Percentiles rank a stretch among this genome's conserved stretches.
These are phyloP conservation scores for Trichogramma pretiosum DNA, from an alignment of 1,140 invertebrate species.

Conservation along the genomic window DNA sequence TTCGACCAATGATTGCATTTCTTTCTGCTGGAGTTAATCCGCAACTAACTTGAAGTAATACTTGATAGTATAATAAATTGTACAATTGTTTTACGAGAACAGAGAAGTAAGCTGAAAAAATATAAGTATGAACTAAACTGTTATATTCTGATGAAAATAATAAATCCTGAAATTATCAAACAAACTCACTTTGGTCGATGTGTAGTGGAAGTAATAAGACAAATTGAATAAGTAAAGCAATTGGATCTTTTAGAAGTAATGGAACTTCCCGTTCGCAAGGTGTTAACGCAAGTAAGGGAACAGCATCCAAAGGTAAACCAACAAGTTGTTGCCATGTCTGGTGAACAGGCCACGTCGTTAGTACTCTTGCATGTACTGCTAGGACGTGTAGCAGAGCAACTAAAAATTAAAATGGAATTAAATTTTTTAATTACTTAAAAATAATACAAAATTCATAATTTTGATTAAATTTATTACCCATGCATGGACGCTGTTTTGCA, in stretches of 20 bases:
- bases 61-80: conserved; percentile 83
- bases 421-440: background rate
- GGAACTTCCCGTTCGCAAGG: conserved; percentile 63
- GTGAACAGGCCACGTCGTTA: conserved; percentile 59
- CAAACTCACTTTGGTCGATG: conserved; percentile 70
- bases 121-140: conserved; percentile 18
- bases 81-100: conserved; percentile 78
- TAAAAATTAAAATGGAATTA: conserved; percentile 36
- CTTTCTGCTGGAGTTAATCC: conserved; percentile 51
- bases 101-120: conserved; percentile 72
- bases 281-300: conserved; percentile 36
- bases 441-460: no score
- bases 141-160: conserved; percentile 4
- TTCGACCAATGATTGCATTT: conserved; percentile 29
- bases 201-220: conserved; percentile 74
- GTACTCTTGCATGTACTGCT: conserved; percentile 67
- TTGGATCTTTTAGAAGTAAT: conserved; percentile 73
- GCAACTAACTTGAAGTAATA: conserved; percentile 63
- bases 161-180: conserved; percentile 4
- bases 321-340: conserved; percentile 56
- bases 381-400: conserved; percentile 83
- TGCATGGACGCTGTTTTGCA: conserved; percentile 78
- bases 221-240: conserved; percentile 76
- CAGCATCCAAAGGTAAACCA: conserved; percentile 40
- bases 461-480: conserved; percentile 54